phyloP scores from a whole-genome alignment of 2,113 vertebrate genomes.

The Oryzias celebensis region DNA sequence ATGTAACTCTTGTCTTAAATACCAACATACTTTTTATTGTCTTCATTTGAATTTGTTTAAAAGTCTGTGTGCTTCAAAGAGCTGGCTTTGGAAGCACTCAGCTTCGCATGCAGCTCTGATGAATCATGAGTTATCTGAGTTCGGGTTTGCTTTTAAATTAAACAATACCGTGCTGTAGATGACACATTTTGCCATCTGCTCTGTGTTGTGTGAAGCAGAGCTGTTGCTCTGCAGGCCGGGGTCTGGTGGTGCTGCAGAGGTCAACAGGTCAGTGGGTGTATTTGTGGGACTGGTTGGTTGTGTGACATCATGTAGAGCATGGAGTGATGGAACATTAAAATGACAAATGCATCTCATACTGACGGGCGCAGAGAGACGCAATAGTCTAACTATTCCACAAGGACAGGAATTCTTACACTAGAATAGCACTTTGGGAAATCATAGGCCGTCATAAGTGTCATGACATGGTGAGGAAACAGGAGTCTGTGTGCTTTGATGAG shows the following conservation, averaged over 20 bases:
- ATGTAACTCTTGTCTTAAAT: conserved; percentile 38
- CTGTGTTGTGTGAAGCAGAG: conserved; percentile 31
- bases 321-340: conserved; percentile 72
- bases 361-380: conserved; percentile 64
- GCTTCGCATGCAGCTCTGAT: conserved; percentile 10
- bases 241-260: conserved; percentile 53
- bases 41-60: conserved; percentile 43
- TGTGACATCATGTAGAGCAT: conserved; percentile 68
- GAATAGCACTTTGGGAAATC: conserved; percentile 70
- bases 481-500: conserved; percentile 21
- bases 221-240: conserved; percentile 37
- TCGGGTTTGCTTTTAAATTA: conserved; percentile 45
- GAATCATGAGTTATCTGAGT: conserved; percentile 36
- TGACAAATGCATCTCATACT: conserved; percentile 75
- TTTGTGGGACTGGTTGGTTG: conserved; percentile 56
- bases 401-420: conserved; percentile 64
- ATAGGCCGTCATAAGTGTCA: conserved; percentile 71
- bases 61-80: conserved; percentile 38
- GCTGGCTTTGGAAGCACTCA: conserved; percentile 19
- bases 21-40: conserved; percentile 48
- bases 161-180: conserved; percentile 35
- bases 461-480: conserved; percentile 59
- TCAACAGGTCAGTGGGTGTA: conserved; percentile 70
- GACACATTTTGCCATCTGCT: conserved; percentile 11
- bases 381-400: conserved; percentile 69